phyloP scores from a whole-genome alignment of 2,797 vertebrate species.

The Philypnodon macrostomus region DNA sequence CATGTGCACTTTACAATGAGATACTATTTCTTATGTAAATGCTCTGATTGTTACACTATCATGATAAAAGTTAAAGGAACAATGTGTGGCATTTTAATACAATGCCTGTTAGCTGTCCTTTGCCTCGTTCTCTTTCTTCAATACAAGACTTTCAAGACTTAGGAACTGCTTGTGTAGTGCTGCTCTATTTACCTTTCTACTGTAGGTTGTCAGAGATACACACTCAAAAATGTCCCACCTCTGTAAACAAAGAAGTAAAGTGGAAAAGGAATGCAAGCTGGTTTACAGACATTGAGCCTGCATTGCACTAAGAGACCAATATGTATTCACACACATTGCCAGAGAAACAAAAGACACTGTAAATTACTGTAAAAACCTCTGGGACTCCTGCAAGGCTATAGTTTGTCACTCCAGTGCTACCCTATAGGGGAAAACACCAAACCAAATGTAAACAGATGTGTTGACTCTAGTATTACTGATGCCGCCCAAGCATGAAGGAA shows the following conservation, averaged over 20 bases:
- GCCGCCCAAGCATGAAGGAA: too few relatives aligned
- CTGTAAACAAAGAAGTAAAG: neutral
- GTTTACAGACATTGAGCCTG: neutral
- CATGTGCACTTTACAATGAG: too few relatives aligned
- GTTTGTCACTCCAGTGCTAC: constrained; percentile 25
- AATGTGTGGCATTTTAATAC: too few relatives aligned
- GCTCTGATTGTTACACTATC: too few relatives aligned
- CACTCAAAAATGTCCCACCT: neutral
- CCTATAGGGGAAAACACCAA: constrained; percentile 16
- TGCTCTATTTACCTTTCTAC: neutral
- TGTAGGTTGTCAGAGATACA: neutral
- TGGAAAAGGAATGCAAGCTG: neutral
- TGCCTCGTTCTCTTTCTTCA: too few relatives aligned
- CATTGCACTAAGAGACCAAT: neutral
- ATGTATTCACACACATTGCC: constrained; percentile 8
- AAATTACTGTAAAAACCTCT: too few relatives aligned
- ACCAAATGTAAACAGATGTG: constrained; percentile 27
- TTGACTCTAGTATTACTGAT: constrained; percentile 1
- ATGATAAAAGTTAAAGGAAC: too few relatives aligned
- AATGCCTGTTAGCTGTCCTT: too few relatives aligned
- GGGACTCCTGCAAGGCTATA: constrained; percentile 22
- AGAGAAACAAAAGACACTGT: constrained; percentile 36
- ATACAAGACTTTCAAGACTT: too few relatives aligned
- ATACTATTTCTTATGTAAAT: too few relatives aligned
- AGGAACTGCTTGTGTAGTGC: neutral